Conservation (phyloP, 1,140 invertebrate species). For the Drosophila punjabiensis region DNA sequence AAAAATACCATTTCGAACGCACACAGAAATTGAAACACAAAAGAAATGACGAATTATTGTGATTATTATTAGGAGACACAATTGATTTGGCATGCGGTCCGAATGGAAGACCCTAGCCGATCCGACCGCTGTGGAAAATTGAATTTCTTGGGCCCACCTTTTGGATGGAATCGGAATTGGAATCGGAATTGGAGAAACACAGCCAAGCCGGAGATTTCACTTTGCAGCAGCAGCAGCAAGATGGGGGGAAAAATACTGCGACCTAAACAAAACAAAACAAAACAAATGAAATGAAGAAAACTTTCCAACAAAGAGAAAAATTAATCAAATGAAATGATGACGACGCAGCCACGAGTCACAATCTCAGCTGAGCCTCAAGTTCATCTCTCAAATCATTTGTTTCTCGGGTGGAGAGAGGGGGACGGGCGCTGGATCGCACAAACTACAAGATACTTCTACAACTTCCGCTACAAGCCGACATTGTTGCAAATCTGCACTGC, state of each 20-base stretch:
- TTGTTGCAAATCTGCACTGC: constrained; percentile 73
- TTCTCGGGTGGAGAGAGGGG: not conserved
- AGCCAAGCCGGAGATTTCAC: constrained; percentile 71
- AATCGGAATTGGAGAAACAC: constrained; percentile 55
- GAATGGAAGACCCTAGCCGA: constrained; percentile 64
- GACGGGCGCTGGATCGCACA: constrained; percentile 21
- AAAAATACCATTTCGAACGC: constrained; percentile 9
- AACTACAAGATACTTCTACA: constrained; percentile 60
- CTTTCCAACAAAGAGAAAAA: constrained; percentile 63
- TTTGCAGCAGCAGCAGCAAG: constrained; percentile 58
- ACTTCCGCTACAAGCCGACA: constrained; percentile 75
- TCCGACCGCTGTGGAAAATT: constrained; percentile 76
- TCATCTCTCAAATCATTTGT: constrained; percentile 59
- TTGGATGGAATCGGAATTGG: constrained; percentile 47
- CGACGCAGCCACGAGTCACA: constrained; percentile 58
- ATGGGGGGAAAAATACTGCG: constrained; percentile 29
- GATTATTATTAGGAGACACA: constrained; percentile 63
- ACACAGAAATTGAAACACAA: constrained; percentile 36
- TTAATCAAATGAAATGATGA: constrained; percentile 81
- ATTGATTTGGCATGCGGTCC: constrained; percentile 77
- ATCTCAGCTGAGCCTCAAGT: constrained; percentile 72
- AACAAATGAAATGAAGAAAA: constrained; percentile 69
- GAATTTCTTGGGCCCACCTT: constrained; percentile 47
- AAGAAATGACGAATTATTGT: constrained; percentile 58
- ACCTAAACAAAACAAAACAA: constrained; percentile 66